Conservation (phyloP, 2,888 invertebrate species). For the Aphrophora alni region DNA sequence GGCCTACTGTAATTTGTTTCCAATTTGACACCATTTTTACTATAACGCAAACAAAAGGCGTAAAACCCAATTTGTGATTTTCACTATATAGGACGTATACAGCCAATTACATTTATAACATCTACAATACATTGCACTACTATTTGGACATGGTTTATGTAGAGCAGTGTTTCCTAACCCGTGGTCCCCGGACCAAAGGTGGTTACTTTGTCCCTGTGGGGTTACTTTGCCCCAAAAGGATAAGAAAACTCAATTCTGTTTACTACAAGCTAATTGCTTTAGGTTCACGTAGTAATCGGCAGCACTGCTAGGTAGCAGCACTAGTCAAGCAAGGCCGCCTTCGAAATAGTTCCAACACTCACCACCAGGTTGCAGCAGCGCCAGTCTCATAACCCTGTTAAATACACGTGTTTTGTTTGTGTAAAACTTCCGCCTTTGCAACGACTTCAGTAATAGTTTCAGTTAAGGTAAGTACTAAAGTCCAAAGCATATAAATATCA, state of each 20-base stretch:
- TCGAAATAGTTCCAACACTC: not conserved
- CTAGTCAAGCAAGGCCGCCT: not conserved
- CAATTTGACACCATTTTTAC: too few species aligned
- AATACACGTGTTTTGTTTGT: not conserved
- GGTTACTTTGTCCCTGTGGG: too few species aligned
- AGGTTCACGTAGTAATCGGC: not conserved
- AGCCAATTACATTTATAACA: too few species aligned
- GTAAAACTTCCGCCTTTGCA: not conserved
- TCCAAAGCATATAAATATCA: not conserved
- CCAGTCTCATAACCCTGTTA: not conserved
- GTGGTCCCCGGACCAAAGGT: too few species aligned
- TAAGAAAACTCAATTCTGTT: not conserved
- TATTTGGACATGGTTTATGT: too few species aligned
- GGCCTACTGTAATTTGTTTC: too few species aligned
- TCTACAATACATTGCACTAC: too few species aligned
- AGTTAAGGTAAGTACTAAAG: not conserved
- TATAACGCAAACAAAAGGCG: too few species aligned
- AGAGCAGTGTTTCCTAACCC: too few species aligned
- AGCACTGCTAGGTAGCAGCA: not conserved
- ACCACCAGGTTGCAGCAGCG: not conserved
- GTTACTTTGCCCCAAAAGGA: too few species aligned
- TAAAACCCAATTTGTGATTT: too few species aligned
- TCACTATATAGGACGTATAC: too few species aligned
- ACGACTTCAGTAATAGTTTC: not conserved
- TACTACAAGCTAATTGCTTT: not conserved